Evolutionary conservation across 2,888 invertebrate genomes (phyloP).

Genomic region (Seira sanloemensis): DNA sequence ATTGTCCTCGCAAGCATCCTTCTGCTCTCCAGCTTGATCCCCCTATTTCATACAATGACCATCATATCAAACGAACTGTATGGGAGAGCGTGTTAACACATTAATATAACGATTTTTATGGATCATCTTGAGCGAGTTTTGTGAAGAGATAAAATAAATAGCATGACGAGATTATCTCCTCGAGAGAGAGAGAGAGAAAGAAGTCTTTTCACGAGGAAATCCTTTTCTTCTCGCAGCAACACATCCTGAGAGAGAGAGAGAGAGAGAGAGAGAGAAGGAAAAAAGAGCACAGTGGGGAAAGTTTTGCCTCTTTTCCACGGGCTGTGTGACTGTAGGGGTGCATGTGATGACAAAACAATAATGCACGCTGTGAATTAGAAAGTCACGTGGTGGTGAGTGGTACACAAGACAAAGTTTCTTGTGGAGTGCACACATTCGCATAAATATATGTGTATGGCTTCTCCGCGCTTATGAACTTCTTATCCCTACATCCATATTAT

Average conservation of each 20-base stretch:
- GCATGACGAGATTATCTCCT: neutral
- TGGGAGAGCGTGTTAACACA: conserved; percentile 30
- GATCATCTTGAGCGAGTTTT: conserved; percentile 30
- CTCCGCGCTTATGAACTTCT: too few relatives aligned
- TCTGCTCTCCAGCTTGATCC: conserved; percentile 32
- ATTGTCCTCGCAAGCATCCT: conserved; percentile 37
- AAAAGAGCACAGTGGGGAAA: too few relatives aligned
- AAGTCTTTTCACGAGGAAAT: neutral
- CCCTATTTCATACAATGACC: conserved; percentile 30
- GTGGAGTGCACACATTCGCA: too few relatives aligned
- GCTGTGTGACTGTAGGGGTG: too few relatives aligned
- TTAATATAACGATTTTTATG: conserved; percentile 35
- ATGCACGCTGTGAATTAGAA: conserved; percentile 10
- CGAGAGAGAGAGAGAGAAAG: too few relatives aligned
- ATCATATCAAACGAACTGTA: neutral
- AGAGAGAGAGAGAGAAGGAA: too few relatives aligned
- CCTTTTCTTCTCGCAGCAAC: conserved; percentile 2
- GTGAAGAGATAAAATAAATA: conserved; percentile 31
- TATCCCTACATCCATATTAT: conserved; percentile 2
- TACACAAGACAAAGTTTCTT: neutral
- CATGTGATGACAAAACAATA: conserved; percentile 6
- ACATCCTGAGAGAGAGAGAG: too few relatives aligned
- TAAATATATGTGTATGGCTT: too few relatives aligned
- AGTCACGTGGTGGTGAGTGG: conserved; percentile 1
- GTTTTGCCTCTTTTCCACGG: neutral